A percentile compares a stretch with the other conserved stretches of the same genome.
phyloP scores from a whole-genome alignment of 2,113 vertebrate genomes.

The Epinephelus cyanopodus region DNA sequence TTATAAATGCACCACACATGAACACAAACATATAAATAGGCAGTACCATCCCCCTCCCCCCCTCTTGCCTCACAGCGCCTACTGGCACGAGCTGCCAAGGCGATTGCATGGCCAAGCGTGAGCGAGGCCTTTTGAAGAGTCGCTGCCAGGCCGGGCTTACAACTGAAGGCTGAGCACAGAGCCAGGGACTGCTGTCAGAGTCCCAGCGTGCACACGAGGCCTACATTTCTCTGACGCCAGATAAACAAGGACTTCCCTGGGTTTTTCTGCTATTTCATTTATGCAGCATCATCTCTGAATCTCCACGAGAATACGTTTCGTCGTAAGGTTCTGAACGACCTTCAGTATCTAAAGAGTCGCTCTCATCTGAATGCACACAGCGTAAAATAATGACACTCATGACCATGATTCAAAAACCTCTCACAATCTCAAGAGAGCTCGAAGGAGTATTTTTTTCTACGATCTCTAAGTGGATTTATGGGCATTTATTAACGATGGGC shows the following conservation, averaged over 20 bases:
- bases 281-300: background rate
- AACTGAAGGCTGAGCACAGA: slow-evolving; percentile 43
- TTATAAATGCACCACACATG: slow-evolving; percentile 14
- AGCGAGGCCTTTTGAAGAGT: slow-evolving; percentile 55
- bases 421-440: too few relatives aligned
- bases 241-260: slow-evolving; percentile 43
- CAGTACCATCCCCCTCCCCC: background rate
- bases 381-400: background rate
- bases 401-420: too few relatives aligned
- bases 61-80: background rate
- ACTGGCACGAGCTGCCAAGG: slow-evolving; percentile 48
- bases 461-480: background rate
- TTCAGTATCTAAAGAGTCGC: background rate
- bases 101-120: slow-evolving; percentile 41
- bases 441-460: background rate
- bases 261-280: slow-evolving; percentile 8
- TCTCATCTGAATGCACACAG: background rate
- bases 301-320: background rate
- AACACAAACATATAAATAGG: slow-evolving; percentile 35
- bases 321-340: background rate
- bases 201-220: slow-evolving; percentile 16
- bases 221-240: slow-evolving; percentile 38
- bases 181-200: slow-evolving; percentile 22
- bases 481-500: too few relatives aligned
- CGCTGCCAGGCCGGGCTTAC: slow-evolving; percentile 51